Evolutionary conservation across 2,113 vertebrate species (phyloP), one percentile per base, ranked within the genome.

Genomic region (Gadus macrocephalus): DNA sequence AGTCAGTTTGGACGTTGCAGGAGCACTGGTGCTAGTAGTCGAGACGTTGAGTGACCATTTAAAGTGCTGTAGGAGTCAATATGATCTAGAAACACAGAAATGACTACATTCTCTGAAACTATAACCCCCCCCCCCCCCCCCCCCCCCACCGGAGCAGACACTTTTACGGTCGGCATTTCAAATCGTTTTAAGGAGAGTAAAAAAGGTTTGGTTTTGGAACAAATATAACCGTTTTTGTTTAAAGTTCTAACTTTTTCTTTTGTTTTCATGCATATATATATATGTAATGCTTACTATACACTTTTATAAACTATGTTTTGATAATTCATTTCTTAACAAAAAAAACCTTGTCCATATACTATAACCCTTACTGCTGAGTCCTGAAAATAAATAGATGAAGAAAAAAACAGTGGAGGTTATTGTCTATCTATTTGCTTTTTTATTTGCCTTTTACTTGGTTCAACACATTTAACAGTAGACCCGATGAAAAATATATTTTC

Each of bases 261-360:
- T 80, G 64, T 87, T 88, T 83, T 67, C 79, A 81, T 88, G 79
- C 81, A 81, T 89, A 85, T 83, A 62, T 65, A 68, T 75, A 85
- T 90, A 83, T 88, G 88, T 91, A 90, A 86, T 81, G 85, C 88
- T 87, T 83, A 89, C 83, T 89, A 84, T 91, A 89, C 86, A 91
- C 89, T 90, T 92, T 92, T 92, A 89, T 91, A 92, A 91, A 88
- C 87, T 85, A 88, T 90, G 86, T 92, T 92, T 92, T 91, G 88
- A 91, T 92, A 91, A 91, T 89, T 91, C 75, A 88, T 91, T 91
- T 91, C 88, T 86, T 90, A 92, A 91, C 89, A 87, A 83, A 88
- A 87, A 49, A 68, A 83, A 85, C 87, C 64, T 81, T 90, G 90
- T 92, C 89, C 89, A 89, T 87, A 92, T 86, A 81, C 74, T 92